Conservation (phyloP, 2,797 vertebrate species). For the Sternotherus odoratus region DNA sequence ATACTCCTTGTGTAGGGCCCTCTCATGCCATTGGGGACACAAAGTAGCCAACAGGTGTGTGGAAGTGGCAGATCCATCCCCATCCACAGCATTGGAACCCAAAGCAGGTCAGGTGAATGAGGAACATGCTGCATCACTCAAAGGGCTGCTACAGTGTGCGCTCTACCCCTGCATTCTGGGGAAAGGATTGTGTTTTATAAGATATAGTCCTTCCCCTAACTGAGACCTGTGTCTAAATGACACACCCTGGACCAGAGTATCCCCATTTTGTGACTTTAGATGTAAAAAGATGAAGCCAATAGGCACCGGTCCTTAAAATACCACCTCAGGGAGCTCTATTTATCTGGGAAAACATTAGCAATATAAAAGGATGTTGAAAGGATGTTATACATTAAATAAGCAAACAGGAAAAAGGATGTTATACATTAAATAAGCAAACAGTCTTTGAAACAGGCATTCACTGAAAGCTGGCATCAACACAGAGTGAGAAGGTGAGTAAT, state of each 20-base stretch:
- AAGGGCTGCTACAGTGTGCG: neutral
- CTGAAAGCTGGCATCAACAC: neutral
- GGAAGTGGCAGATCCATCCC: neutral
- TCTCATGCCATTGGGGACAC: neutral
- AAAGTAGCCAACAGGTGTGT: neutral
- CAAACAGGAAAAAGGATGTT: neutral
- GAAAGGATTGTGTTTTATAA: neutral
- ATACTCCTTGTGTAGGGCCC: neutral
- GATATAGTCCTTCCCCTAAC: neutral
- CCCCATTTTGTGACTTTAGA: neutral
- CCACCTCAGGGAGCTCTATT: neutral
- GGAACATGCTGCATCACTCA: neutral
- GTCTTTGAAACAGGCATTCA: neutral
- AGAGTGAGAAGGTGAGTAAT: neutral
- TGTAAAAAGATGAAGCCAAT: neutral
- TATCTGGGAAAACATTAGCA: neutral
- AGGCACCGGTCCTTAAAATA: neutral
- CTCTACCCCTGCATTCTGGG: neutral
- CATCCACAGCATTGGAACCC: neutral
- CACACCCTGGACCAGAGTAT: neutral
- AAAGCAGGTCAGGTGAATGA: neutral
- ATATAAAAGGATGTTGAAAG: neutral
- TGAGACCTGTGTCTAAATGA: neutral
- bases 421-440: rapidly evolving
- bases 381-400: neutral